phyloP scores from a whole-genome alignment of 2,113 vertebrate species.

The Caracal caracal region DNA sequence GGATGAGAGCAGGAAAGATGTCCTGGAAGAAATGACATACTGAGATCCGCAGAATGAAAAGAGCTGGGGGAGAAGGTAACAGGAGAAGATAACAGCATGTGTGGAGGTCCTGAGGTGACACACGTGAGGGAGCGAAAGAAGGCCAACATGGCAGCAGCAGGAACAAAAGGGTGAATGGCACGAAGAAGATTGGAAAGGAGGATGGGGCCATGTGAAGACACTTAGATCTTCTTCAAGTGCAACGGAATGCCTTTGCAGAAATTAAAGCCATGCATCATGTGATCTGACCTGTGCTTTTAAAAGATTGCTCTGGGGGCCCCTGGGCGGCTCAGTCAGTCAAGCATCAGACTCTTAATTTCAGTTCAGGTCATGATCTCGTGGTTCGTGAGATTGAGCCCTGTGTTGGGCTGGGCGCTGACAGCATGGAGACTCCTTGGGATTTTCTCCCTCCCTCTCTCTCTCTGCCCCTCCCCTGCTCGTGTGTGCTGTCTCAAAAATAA shows the following conservation, averaged over 20 bases:
- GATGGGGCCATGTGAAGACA: fast-evolving
- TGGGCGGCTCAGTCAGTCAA: too few species aligned
- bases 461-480: too few species aligned
- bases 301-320: background rate
- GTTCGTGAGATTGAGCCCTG: too few species aligned
- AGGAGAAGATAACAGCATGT: background rate
- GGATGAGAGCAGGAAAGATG: background rate
- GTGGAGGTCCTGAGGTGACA: background rate
- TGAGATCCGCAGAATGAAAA: background rate
- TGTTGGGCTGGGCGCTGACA: too few species aligned
- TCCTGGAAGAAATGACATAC: background rate
- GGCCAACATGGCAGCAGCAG: fast-evolving
- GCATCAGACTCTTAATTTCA: too few species aligned
- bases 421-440: too few species aligned
- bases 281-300: background rate
- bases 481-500: too few species aligned
- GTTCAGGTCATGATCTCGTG: too few species aligned
- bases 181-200: background rate
- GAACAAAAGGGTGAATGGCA: background rate
- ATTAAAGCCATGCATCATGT: background rate
- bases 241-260: background rate
- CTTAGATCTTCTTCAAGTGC: background rate
- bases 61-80: background rate
- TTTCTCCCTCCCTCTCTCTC: too few species aligned
- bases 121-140: fast-evolving